phyloP scores from a whole-genome alignment of 2,797 vertebrate species.

The Tamandua tetradactyla region DNA sequence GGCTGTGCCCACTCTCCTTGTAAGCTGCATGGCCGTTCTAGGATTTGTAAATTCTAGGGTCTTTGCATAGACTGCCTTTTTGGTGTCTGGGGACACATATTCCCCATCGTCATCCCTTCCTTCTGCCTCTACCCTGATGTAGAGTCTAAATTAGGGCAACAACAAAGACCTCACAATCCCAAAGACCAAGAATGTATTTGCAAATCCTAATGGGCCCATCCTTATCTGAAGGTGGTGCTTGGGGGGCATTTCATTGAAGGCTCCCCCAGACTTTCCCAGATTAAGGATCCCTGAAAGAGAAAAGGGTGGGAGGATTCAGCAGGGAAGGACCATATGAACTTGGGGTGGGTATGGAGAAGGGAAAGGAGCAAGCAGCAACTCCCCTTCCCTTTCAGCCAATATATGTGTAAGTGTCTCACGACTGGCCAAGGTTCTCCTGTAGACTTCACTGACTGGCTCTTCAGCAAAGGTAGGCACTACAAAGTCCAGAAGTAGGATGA shows the following conservation, averaged over 20 bases:
- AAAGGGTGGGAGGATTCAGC: background rate
- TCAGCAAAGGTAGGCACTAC: background rate
- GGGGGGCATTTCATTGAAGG: background rate
- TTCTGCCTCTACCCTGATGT: background rate
- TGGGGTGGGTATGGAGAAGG: no score
- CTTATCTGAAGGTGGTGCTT: background rate
- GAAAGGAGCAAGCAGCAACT: background rate
- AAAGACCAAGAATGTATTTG: background rate
- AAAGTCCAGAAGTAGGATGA: background rate
- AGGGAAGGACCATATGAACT: background rate
- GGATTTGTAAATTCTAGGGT: background rate
- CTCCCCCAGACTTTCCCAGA: background rate
- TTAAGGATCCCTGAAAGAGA: background rate
- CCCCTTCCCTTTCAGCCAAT: background rate
- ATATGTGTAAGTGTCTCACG: rapidly evolving
- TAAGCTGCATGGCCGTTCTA: background rate
- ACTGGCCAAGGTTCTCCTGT: no score
- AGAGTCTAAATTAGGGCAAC: background rate
- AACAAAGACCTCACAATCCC: background rate
- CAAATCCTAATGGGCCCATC: background rate
- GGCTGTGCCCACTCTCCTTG: background rate
- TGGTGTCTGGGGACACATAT: background rate
- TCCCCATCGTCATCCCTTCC: background rate
- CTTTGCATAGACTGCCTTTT: background rate
- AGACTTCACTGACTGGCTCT: background rate